Conservation (phyloP, 2,888 invertebrate genomes). For the Drosophila cyrtoloma region DNA sequence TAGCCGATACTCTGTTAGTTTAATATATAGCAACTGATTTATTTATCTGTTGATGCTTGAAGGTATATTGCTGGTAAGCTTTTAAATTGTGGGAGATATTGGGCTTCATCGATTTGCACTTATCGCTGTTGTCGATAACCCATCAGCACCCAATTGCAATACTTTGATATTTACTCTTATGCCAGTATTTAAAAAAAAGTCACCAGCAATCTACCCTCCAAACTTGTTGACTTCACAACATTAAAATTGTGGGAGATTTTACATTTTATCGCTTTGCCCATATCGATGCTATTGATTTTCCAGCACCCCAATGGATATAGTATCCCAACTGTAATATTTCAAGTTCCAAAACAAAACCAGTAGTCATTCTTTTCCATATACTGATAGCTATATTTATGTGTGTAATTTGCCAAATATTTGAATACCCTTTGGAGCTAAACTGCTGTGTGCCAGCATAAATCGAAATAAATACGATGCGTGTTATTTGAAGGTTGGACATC, state of each 20-base stretch:
- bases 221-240: fast-evolving
- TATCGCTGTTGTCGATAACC: background rate
- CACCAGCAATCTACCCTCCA: background rate
- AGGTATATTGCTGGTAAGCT: background rate
- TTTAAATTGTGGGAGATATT: background rate
- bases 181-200: background rate
- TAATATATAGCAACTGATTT: background rate
- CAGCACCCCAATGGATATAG: background rate
- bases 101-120: background rate
- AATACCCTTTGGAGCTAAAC: background rate
- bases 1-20: background rate
- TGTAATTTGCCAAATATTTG: background rate
- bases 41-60: background rate
- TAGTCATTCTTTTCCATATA: background rate
- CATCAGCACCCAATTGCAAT: background rate
- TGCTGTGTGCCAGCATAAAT: background rate
- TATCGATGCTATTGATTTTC: background rate
- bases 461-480: background rate
- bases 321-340: background rate
- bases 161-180: background rate
- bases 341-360: background rate
- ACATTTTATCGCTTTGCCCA: background rate
- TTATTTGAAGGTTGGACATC: conserved; percentile 18
- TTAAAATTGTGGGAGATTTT: background rate
- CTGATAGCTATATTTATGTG: background rate